phyloP scores from a whole-genome alignment of 2,888 invertebrate species.

The Lasioglossum calceatum region DNA sequence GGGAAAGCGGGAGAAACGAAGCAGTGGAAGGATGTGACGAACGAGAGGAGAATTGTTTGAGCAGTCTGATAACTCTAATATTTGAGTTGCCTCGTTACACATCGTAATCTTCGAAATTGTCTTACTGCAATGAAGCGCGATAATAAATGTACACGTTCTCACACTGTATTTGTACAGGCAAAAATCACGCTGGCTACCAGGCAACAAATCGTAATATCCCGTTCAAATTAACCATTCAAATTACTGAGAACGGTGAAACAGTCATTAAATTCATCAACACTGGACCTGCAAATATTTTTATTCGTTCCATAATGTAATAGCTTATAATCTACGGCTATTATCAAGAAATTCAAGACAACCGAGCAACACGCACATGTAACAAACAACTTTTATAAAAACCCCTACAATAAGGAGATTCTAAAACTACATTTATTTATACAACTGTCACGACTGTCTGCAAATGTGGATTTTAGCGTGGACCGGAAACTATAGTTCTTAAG shows the following conservation, averaged over 20 bases:
- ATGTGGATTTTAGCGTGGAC: neutral
- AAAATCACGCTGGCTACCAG: neutral
- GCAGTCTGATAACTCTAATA: constrained; percentile 25
- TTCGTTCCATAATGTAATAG: neutral
- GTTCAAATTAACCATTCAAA: neutral
- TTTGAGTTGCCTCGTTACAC: constrained; percentile 21
- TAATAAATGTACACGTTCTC: constrained; percentile 14
- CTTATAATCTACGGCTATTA: too few species aligned
- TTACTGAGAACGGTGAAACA: neutral
- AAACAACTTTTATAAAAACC: too few species aligned
- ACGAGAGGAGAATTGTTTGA: constrained; percentile 25
- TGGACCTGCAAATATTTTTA: neutral
- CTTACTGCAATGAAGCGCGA: neutral
- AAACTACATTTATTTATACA: neutral
- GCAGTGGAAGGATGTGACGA: neutral
- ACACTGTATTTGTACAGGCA: neutral
- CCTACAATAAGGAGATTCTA: neutral
- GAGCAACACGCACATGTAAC: too few species aligned
- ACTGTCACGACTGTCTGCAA: neutral
- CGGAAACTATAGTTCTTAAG: constrained; percentile 22
- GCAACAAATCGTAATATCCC: neutral
- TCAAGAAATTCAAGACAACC: too few species aligned
- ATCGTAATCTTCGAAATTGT: constrained; percentile 13
- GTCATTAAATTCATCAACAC: neutral
- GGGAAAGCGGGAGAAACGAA: neutral